These are phyloP conservation scores for Amphipoea lucens DNA, from an alignment of 2,888 invertebrate species.

Conservation along the genomic window DNA sequence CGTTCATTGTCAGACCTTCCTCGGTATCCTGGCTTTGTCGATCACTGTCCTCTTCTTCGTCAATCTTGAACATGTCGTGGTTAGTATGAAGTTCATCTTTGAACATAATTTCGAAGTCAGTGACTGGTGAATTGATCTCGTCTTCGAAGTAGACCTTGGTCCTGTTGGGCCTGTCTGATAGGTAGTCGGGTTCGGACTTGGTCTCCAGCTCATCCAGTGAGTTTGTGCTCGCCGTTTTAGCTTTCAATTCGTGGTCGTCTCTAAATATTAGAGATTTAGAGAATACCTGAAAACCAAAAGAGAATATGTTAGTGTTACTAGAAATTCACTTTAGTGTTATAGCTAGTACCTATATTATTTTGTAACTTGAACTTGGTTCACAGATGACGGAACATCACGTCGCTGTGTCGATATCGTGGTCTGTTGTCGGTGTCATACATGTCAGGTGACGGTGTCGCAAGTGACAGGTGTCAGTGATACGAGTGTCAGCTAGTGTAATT, in stretches of 20 bases:
- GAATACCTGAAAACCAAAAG: constrained; percentile 83
- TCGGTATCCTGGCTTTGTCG: constrained; percentile 82
- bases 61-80: constrained; percentile 87
- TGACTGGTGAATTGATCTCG: constrained; percentile 87
- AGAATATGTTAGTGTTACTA: background rate
- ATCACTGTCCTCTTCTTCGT: constrained; percentile 87
- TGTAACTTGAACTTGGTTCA: background rate
- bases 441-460: background rate
- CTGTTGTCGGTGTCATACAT: background rate
- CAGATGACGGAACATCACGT: background rate
- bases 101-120: constrained; percentile 90
- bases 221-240: constrained; percentile 75
- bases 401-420: background rate
- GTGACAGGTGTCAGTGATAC: background rate
- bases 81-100: constrained; percentile 86
- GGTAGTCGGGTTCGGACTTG: constrained; percentile 86
- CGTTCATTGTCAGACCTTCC: constrained; percentile 86
- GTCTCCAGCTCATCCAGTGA: constrained; percentile 85
- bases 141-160: constrained; percentile 89
- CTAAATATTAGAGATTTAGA: constrained; percentile 89
- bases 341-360: background rate
- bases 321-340: background rate
- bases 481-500: background rate
- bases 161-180: constrained; percentile 84
- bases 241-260: constrained; percentile 85